A percentile compares a stretch with the other conserved stretches of the same genome.
phyloP scores from a whole-genome alignment of 2,888 invertebrate species.

The Therioaphis trifolii region DNA sequence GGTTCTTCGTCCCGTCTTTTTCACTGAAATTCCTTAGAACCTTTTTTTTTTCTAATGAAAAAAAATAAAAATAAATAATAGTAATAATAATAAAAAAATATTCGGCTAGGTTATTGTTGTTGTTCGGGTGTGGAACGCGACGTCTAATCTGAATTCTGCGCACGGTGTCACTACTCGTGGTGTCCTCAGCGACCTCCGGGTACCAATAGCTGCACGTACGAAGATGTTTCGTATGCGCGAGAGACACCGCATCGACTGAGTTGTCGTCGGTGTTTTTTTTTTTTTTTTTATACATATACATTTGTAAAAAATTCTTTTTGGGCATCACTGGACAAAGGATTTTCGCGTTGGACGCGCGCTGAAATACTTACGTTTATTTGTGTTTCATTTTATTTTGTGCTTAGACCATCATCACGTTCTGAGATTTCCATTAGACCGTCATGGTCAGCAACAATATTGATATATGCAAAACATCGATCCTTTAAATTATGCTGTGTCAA shows the following conservation, averaged over 20 bases:
- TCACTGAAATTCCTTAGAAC: neutral
- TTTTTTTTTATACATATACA: neutral
- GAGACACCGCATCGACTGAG: neutral
- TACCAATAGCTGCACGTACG: slow-evolving; percentile 56
- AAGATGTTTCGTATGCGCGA: slow-evolving; percentile 41
- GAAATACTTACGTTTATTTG: slow-evolving; percentile 31
- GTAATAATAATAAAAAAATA: no score
- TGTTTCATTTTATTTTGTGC: slow-evolving; percentile 23
- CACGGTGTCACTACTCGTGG: slow-evolving; percentile 24
- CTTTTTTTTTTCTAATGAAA: neutral
- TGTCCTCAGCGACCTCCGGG: slow-evolving; percentile 42
- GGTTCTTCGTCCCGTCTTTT: neutral
- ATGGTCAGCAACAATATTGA: slow-evolving; percentile 57
- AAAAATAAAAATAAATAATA: no score
- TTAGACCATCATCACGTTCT: slow-evolving; percentile 44
- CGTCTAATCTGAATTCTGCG: slow-evolving; percentile 30
- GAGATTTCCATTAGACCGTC: slow-evolving; percentile 31
- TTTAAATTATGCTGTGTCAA: slow-evolving; percentile 33
- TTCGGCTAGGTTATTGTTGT: neutral
- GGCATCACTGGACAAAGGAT: slow-evolving; percentile 36
- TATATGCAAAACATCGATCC: slow-evolving; percentile 52
- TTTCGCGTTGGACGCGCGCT: slow-evolving; percentile 24
- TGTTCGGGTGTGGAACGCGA: neutral
- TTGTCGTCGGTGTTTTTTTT: neutral
- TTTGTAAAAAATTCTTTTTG: slow-evolving; percentile 22